These are phyloP conservation scores for Chascanopsetta lugubris DNA, from an alignment of 2,113 vertebrate genomes.

Conservation along the genomic window DNA sequence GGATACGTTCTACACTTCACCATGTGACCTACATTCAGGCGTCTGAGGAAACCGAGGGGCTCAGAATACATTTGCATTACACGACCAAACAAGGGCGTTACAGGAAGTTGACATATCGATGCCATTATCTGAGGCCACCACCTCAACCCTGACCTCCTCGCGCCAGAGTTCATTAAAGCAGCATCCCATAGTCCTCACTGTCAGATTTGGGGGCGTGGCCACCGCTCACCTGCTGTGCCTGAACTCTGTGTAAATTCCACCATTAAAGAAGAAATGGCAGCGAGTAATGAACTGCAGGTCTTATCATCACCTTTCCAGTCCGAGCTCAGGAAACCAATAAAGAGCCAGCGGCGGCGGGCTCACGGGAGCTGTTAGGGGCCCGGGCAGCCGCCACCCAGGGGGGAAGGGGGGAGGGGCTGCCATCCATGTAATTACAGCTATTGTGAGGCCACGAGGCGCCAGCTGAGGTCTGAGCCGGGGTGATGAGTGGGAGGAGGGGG, in stretches of 20 bases:
- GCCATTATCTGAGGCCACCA: constrained; percentile 6
- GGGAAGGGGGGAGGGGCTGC: too few relatives aligned
- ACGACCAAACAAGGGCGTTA: constrained; percentile 24
- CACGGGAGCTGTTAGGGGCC: too few relatives aligned
- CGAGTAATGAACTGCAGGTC: constrained; percentile 42
- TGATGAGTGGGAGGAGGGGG: constrained; percentile 39
- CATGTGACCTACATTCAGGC: constrained; percentile 45
- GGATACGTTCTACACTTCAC: constrained; percentile 54
- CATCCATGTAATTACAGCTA: constrained; percentile 71
- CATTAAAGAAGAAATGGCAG: constrained; percentile 26
- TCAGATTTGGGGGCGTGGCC: constrained; percentile 9
- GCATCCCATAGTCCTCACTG: constrained; percentile 5
- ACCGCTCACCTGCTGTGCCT: constrained; percentile 20
- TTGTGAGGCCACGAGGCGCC: constrained; percentile 59
- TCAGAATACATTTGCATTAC: constrained; percentile 30
- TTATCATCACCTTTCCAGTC: constrained; percentile 49
- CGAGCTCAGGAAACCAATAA: constrained; percentile 47
- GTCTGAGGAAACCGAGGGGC: constrained; percentile 2
- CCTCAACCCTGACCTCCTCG: constrained; percentile 21
- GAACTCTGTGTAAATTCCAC: constrained; percentile 32
- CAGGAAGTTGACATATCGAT: constrained; percentile 2
- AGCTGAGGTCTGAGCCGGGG: constrained; percentile 70
- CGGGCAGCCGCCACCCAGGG: constrained; percentile 17
- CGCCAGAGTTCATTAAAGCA: constrained; percentile 38
- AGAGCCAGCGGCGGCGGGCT: constrained; percentile 22